Evolutionary conservation across 2,113 vertebrate species (phyloP).

Genomic region (Noturus placidus): DNA sequence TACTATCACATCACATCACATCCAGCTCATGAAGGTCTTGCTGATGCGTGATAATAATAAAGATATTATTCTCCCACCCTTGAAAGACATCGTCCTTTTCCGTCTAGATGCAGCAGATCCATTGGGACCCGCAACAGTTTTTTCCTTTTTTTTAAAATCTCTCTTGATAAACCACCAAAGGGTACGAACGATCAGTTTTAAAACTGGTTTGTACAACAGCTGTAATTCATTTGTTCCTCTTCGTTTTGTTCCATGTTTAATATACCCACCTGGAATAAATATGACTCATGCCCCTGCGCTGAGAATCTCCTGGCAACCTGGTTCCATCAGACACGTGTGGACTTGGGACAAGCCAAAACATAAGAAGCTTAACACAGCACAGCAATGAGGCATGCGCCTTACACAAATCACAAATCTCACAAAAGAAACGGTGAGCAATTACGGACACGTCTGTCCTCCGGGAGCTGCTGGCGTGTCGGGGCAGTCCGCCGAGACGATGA

Average conservation of each 20-base stretch:
- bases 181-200: neutral
- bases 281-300: neutral
- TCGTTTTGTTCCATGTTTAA: neutral
- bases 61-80: neutral
- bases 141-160: neutral
- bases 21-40: neutral
- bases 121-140: neutral
- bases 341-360: slow-evolving; percentile 23
- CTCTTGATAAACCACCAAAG: neutral
- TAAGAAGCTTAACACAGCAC: slow-evolving; percentile 14
- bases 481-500: slow-evolving; percentile 63
- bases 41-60: neutral
- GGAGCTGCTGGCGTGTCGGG: slow-evolving; percentile 54
- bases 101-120: neutral
- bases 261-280: neutral
- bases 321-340: neutral
- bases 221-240: neutral
- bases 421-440: slow-evolving; percentile 19
- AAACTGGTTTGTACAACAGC: neutral
- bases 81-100: neutral
- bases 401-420: slow-evolving; percentile 14
- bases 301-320: neutral
- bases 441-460: slow-evolving; percentile 15
- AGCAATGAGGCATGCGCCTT: slow-evolving; percentile 10
- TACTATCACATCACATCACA: neutral